A percentile compares a stretch with the other conserved stretches of the same genome.
Conservation (phyloP, 2,113 vertebrate genomes). For the Menidia beryllina region DNA sequence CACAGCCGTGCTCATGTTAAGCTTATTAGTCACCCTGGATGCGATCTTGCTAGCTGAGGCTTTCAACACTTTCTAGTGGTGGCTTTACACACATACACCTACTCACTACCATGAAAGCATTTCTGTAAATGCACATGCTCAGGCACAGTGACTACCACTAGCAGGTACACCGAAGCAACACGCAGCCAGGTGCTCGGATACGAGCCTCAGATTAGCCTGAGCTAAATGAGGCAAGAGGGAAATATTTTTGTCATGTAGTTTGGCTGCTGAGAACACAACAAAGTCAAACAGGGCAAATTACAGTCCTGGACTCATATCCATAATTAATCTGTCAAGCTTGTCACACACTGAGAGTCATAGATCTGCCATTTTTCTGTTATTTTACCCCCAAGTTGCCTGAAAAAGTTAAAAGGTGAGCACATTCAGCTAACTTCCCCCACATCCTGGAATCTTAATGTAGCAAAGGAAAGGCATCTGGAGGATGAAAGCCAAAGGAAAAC, state of each 20-base stretch:
- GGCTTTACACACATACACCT: conserved; percentile 84
- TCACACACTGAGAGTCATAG: conserved; percentile 55
- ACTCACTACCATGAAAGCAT: conserved; percentile 79
- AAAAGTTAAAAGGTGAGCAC: conserved; percentile 49
- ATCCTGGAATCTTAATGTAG: conserved; percentile 44
- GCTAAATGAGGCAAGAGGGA: conserved; percentile 66
- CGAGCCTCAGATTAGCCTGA: conserved; percentile 44
- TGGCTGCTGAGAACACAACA: conserved; percentile 58
- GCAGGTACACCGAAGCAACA: conserved; percentile 69
- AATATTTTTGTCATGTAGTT: conserved; percentile 67
- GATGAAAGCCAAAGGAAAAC: conserved; percentile 19
- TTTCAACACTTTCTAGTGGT: conserved; percentile 85
- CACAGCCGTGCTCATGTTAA: conserved; percentile 84
- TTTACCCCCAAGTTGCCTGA: conserved; percentile 51
- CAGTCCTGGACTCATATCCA: conserved; percentile 65
- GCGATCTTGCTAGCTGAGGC: conserved; percentile 84
- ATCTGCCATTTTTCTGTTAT: conserved; percentile 43
- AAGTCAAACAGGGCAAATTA: conserved; percentile 74
- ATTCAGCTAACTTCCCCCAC: conserved; percentile 46
- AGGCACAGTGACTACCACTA: conserved; percentile 68
- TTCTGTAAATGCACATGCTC: conserved; percentile 76
- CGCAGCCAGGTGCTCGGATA: conserved; percentile 50
- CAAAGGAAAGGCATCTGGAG: conserved; percentile 10
- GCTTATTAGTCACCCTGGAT: conserved; percentile 86
- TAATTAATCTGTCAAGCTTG: conserved; percentile 75